phyloP scores from a whole-genome alignment of 2,797 vertebrate species.

The Fundulus diaphanus region DNA sequence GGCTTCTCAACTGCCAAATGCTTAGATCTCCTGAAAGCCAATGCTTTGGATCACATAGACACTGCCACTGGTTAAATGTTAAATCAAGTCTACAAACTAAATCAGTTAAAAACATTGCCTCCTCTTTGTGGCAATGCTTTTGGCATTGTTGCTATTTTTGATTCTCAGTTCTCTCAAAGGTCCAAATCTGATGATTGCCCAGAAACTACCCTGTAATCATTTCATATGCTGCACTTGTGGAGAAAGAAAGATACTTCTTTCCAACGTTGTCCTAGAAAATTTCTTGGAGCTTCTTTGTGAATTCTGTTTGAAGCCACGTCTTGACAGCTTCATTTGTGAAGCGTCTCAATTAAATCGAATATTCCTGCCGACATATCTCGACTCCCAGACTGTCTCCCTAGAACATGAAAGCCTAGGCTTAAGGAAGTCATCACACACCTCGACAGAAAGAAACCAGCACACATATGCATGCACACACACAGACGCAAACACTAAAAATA shows the following conservation, averaged over 20 bases:
- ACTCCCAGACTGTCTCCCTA: constrained; percentile 74
- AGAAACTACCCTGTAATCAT: constrained; percentile 57
- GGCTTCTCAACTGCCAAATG: background rate
- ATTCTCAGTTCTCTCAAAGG: constrained; percentile 32
- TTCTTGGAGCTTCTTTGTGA: constrained; percentile 65
- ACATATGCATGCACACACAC: constrained; percentile 22
- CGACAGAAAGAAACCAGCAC: constrained; percentile 57
- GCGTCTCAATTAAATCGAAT: constrained; percentile 79
- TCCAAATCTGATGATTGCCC: constrained; percentile 47
- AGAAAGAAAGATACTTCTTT: constrained; percentile 37
- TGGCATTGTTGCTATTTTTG: constrained; percentile 43
- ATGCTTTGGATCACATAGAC: background rate
- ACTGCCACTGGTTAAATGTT: constrained; percentile 13
- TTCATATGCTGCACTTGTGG: constrained; percentile 46
- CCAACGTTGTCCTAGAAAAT: constrained; percentile 69
- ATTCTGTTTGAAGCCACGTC: constrained; percentile 72
- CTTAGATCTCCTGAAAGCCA: background rate
- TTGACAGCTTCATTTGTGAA: constrained; percentile 80
- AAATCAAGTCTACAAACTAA: constrained; percentile 13
- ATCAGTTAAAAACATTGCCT: constrained; percentile 12
- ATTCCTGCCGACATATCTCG: constrained; percentile 78
- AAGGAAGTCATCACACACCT: constrained; percentile 84
- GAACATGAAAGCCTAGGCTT: constrained; percentile 81
- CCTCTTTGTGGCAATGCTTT: constrained; percentile 19
- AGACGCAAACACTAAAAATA: constrained; percentile 74